Evolutionary conservation across 2,888 invertebrate genomes (phyloP).

Genomic region (Mongoloraphidia duomilia): DNA sequence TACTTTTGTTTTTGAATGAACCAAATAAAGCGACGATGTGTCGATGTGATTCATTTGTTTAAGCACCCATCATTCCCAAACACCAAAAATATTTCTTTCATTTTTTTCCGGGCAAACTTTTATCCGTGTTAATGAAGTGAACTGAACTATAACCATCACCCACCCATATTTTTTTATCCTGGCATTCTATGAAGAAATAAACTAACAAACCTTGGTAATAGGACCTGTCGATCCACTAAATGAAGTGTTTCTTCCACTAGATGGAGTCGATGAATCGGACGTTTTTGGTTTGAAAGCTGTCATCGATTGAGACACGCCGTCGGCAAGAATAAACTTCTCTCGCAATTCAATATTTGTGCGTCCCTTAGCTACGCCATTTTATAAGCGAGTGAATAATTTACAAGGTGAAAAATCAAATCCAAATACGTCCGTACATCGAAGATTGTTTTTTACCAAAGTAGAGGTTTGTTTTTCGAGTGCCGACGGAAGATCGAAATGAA

Average conservation of each 20-base stretch:
- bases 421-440: not conserved
- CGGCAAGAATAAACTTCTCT: constrained; percentile 97
- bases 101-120: not conserved
- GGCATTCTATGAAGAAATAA: constrained; percentile 3
- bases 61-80: too few species aligned
- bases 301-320: constrained; percentile 98
- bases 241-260: constrained; percentile 37
- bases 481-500: too few species aligned
- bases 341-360: constrained; percentile 99
- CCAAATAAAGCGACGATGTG: too few species aligned
- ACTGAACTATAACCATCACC: too few species aligned
- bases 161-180: not conserved
- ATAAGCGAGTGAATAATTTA: constrained; percentile 7
- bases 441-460: not conserved
- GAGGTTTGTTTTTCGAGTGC: too few species aligned
- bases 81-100: not conserved
- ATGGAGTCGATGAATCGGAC: constrained; percentile 60
- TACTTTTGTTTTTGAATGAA: too few species aligned
- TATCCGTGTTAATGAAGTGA: too few species aligned
- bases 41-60: too few species aligned
- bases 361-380: constrained; percentile 81
- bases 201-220: constrained; percentile 73
- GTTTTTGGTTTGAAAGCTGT: constrained; percentile 94
- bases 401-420: not conserved
- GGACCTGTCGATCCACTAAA: constrained; percentile 67